Evolutionary conservation across 2,888 invertebrate genomes (phyloP), one percentile per base, ranked within the genome.

Genomic region (Siphlonurus alternatus): DNA sequence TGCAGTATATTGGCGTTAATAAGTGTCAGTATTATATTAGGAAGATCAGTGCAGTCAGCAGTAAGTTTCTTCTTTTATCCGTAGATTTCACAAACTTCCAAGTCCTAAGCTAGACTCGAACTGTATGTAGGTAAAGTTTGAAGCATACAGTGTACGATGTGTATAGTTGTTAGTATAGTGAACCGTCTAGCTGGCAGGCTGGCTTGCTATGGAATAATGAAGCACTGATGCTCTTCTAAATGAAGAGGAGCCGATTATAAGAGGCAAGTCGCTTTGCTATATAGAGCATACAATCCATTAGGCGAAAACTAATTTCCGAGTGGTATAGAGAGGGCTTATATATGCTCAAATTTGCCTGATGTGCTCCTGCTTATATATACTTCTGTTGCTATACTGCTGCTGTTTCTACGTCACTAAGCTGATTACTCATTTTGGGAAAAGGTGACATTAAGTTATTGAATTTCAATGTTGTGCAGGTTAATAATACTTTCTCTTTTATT

Each of bases 221-320:
- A 38, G 38, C 38, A 38, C 38, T 38, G 38, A 38, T 38, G 38
- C 38, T 38, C 38, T 38, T 38, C 38, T 38, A 38, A 38, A 38
- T 38, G 38, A 38, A 38, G 38, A 38, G 38, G 38, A 38, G 38
- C 38, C 38, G 38, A 38, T 38, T 38, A 38, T 38, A 38, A 38
- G 38, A 38, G 38, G 38, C 38, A 38, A 38, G 38, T 38, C 38
- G 38, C 38, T n/a, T 22, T 56, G 56, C 56, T 22, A 56, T 56
- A 18, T 56, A 56, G 56, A 56, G 56, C 56, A 56, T 56, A 56
- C 56, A 56, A 56, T 56, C 56, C 56, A 56, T 56, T 56, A 56
- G 56, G 56, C 56, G 56, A 56, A 56, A 56, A 56, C 56, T 56
- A 56, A 56, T 56, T 56, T 56, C 56, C 56, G 56, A 56, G 56